Percentiles rank a stretch among this genome's conserved stretches.
These are phyloP conservation scores for Halichoeres trimaculatus DNA, from an alignment of 2,113 vertebrate species.

Conservation along the genomic window DNA sequence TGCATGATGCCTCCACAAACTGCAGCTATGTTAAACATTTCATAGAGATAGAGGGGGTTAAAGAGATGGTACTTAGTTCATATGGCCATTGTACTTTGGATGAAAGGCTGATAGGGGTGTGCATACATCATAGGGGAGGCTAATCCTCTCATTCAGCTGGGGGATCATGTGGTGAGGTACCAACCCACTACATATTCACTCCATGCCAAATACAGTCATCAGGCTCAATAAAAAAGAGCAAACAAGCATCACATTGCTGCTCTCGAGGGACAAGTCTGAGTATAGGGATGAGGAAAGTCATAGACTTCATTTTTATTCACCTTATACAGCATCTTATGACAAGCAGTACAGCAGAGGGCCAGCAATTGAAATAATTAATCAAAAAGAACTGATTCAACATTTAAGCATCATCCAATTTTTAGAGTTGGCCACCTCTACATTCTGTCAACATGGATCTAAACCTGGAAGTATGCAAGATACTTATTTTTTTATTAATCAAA, in stretches of 20 bases:
- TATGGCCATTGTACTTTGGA: conserved; percentile 47
- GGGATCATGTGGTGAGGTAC: conserved; percentile 71
- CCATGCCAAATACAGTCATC: conserved; percentile 17
- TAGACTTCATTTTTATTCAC: neutral
- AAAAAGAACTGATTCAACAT: conserved; percentile 18
- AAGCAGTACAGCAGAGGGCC: neutral
- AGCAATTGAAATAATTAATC: neutral
- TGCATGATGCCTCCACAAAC: conserved; percentile 4
- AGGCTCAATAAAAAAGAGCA: conserved; percentile 32
- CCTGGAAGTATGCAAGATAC: neutral
- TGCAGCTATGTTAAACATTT: conserved; percentile 2
- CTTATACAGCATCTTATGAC: neutral
- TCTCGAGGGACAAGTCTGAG: neutral
- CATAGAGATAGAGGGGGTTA: conserved; percentile 4
- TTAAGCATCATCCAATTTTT: neutral
- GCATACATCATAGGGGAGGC: conserved; percentile 58
- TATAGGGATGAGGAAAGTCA: accelerated
- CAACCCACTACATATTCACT: conserved; percentile 49
- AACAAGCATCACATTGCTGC: neutral
- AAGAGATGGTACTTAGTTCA: conserved; percentile 3
- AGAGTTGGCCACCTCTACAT: neutral
- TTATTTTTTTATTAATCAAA: neutral
- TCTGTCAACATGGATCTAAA: neutral
- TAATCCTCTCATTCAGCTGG: conserved; percentile 73
- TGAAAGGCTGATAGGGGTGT: conserved; percentile 58